Evolutionary conservation across 37 sponge, comb jelly and placozoan genomes (phyloP).

Genomic region (Cliona cf. orientalis): DNA sequence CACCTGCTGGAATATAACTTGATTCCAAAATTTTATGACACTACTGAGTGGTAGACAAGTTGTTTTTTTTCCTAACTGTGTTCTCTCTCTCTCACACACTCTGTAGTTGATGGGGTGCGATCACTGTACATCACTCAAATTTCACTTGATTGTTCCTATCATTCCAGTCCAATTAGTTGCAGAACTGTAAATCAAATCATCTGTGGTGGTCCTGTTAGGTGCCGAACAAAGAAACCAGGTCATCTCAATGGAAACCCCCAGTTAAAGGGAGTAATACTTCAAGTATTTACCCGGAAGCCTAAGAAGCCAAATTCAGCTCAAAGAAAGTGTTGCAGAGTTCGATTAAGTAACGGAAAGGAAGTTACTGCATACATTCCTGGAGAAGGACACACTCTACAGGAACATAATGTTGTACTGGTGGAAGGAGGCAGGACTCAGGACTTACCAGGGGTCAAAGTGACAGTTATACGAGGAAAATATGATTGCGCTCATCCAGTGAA

Average conservation of each 20-base stretch:
- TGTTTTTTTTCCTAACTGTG: too few relatives aligned
- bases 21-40: too few relatives aligned
- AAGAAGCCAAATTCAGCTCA: conserved; percentile 93
- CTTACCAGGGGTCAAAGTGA: conserved; percentile 75
- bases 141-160: too few relatives aligned
- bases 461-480: conserved; percentile 82
- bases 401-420: conserved; percentile 85
- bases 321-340: conserved; percentile 78
- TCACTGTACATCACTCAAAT: neutral
- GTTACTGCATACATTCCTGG: conserved; percentile 74
- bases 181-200: conserved; percentile 81
- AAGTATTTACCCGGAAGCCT: conserved; percentile 64
- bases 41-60: too few relatives aligned
- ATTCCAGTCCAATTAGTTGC: conserved; percentile 25
- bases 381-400: conserved; percentile 80
- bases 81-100: too few relatives aligned
- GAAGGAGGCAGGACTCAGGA: conserved; percentile 75
- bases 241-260: conserved; percentile 60
- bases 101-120: too few relatives aligned
- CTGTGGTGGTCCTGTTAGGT: conserved; percentile 46
- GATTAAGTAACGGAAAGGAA: conserved; percentile 81
- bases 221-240: conserved; percentile 10
- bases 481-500: conserved; percentile 78
- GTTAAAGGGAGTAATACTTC: conserved; percentile 75
- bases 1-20: too few relatives aligned